phyloP scores from a whole-genome alignment of 1,140 invertebrate species.

The Cryptotermes secundus region DNA sequence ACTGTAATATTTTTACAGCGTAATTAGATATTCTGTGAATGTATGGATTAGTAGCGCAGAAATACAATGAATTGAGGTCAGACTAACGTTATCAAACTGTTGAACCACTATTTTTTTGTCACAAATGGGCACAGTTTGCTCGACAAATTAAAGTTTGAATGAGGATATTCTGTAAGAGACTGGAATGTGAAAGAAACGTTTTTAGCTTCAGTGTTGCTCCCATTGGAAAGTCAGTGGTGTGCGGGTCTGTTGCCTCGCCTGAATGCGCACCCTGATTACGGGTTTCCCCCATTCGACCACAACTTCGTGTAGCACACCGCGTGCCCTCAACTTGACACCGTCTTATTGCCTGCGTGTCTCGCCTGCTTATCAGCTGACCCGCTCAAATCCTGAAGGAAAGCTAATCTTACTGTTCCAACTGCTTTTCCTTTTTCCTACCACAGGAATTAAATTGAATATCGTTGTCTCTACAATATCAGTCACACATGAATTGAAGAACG shows the following conservation, averaged over 20 bases:
- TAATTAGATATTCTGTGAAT: too few species aligned
- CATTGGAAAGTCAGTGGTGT: constrained; percentile 1
- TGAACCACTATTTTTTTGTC: neutral
- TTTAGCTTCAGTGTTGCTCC: neutral
- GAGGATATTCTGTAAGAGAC: neutral
- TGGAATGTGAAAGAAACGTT: neutral
- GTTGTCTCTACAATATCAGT: too few species aligned
- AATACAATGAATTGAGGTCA: too few species aligned
- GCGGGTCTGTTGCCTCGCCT: neutral
- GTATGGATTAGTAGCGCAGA: too few species aligned
- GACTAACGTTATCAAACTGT: neutral
- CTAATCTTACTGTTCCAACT: neutral
- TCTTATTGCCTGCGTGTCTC: neutral
- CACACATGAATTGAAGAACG: too few species aligned
- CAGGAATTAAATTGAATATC: too few species aligned
- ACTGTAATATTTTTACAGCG: too few species aligned
- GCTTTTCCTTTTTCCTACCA: neutral
- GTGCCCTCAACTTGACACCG: constrained; percentile 9
- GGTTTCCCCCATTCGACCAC: neutral
- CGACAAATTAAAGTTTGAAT: constrained; percentile 1
- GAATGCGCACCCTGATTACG: neutral
- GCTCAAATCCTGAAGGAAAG: neutral
- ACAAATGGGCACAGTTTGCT: neutral
- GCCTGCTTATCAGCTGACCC: neutral
- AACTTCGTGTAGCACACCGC: neutral